Evolutionary conservation across 2,113 vertebrate species (phyloP), one percentile per base, ranked within the genome.

Genomic region (Rhea pennata): DNA sequence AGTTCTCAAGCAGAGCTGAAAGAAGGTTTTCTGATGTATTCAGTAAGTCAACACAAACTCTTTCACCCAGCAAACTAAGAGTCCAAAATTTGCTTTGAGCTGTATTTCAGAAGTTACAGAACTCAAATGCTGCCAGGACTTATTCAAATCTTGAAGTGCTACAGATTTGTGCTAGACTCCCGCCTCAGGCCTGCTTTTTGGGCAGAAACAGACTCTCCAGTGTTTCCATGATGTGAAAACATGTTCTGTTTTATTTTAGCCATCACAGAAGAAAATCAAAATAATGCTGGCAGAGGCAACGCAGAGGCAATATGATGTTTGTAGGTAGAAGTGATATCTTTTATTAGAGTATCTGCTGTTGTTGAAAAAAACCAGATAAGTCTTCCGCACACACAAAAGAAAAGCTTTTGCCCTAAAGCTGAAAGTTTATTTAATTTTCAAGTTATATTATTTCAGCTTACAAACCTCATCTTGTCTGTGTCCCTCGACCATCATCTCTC

Each of bases 151-250:
- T 92, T 79, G 87, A 96, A 95, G 51, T 67, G 67, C 69, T 94
- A 33, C 22, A 58, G 44, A 89, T 82, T 85, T 48, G 77, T 85
- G 73, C 76, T 88, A 91, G 84, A 85, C n/a, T 94, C 48, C 84
- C 58, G 6, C 62, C 42, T 92, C 88, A 90, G 87, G 70, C 79
- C 42, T 26, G 69, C 56, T 88, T 85, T 91, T 77, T 2, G 39
- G 48, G 61, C 84, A 93, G 74, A 84, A 94, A 90, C 33, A 78
- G 69, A 81, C 53, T 87, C 90, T 95, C 73, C 44, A 31, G 69
- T 90, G 91, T 91, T 96, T 56, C 95, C 92, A 86, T n/a, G 87
- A 95, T 93, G 92, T 87, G 95, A 94, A 97, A 97, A 95, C 85
- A 84, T 75, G 69, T 39, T 93, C 83, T 90, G 75, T 95, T 97